Conservation (phyloP, 2,797 vertebrate genomes). For the Myiothlypis chrysogaster region DNA sequence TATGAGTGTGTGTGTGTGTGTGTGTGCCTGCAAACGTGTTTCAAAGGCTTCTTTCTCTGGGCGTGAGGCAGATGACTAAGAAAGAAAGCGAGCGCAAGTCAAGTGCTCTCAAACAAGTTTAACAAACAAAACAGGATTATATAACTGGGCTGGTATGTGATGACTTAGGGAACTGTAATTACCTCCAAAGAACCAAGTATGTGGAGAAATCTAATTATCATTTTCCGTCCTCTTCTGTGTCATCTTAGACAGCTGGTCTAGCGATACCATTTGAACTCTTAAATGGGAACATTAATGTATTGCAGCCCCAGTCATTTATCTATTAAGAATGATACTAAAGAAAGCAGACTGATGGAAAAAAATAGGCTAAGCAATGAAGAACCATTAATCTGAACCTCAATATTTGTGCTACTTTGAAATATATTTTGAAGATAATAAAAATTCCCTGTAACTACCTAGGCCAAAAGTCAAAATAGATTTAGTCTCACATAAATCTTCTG, state of each 20-base stretch:
- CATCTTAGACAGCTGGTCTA: neutral
- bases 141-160: slow-evolving; percentile 29
- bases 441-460: neutral
- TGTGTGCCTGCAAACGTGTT: neutral
- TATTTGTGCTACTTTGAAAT: neutral
- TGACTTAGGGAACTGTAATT: slow-evolving; percentile 37
- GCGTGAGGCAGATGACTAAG: slow-evolving; percentile 39
- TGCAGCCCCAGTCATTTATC: neutral
- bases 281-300: neutral
- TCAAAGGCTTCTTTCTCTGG: neutral
- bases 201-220: slow-evolving; percentile 40
- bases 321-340: neutral
- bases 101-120: slow-evolving; percentile 55
- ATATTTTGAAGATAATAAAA: neutral
- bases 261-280: neutral
- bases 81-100: neutral
- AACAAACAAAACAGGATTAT: slow-evolving; percentile 58
- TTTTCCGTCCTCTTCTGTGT: slow-evolving; percentile 24
- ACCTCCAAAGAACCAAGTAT: neutral
- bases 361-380: neutral
- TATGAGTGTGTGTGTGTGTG: neutral
- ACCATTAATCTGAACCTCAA: neutral
- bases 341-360: neutral
- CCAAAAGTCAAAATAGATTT: neutral
- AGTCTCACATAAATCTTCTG: neutral